A percentile compares a stretch with the other conserved stretches of the same genome.
Evolutionary conservation across 2,113 vertebrate species (phyloP).

Genomic region (Solenodon paradoxus): DNA sequence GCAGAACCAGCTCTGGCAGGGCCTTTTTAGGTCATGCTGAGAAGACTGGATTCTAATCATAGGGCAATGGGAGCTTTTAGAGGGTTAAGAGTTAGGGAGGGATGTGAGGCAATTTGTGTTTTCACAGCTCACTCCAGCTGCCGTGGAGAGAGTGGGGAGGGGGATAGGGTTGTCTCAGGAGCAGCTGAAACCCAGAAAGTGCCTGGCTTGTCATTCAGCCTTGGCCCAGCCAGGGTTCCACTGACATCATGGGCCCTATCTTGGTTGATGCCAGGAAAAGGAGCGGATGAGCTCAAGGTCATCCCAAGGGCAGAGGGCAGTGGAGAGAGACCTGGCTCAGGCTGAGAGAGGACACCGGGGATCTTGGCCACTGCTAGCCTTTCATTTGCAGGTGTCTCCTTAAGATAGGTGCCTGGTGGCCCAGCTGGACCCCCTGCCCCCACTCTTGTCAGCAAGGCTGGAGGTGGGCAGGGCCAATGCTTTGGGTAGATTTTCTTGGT

Average conservation of each 20-base stretch:
- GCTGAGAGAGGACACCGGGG: background rate
- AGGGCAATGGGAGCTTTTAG: background rate
- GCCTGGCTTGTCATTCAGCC: background rate
- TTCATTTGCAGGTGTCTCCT: constrained; percentile 5
- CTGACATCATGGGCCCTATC: background rate
- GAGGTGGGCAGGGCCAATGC: background rate
- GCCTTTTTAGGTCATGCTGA: constrained; percentile 46
- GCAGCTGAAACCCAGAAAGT: constrained; percentile 19
- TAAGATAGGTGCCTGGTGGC: background rate
- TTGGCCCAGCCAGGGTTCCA: background rate
- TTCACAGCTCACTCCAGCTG: background rate
- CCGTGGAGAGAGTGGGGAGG: background rate
- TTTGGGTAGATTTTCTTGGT: background rate
- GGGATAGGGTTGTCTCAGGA: background rate
- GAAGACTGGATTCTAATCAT: background rate
- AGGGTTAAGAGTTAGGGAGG: background rate
- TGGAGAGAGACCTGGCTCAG: background rate
- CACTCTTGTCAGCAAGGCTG: background rate
- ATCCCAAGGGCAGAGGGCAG: constrained; percentile 12
- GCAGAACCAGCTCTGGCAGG: background rate
- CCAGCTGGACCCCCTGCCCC: background rate
- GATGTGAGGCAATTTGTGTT: background rate
- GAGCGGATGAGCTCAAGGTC: constrained; percentile 41
- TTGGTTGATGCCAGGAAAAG: background rate
- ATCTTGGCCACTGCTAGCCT: background rate